These are phyloP conservation scores for Notodonta dromedarius DNA, from an alignment of 2,888 invertebrate species.

Conservation along the genomic window DNA sequence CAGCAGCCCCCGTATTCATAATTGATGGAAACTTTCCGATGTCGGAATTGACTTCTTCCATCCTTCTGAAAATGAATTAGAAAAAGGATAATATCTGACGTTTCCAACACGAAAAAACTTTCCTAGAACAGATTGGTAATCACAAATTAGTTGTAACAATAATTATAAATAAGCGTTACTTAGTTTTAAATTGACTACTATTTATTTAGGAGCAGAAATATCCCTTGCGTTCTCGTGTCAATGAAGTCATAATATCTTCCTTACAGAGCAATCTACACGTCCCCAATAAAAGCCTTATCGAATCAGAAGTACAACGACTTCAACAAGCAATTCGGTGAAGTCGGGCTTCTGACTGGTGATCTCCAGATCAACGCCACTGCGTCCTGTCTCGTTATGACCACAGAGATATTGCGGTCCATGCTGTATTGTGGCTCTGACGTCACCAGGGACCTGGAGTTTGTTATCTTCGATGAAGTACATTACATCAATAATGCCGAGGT, in stretches of 20 bases:
- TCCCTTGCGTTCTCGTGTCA: too few species aligned
- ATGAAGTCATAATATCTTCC: neutral
- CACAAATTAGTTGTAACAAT: too few species aligned
- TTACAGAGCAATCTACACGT: constrained; percentile 96
- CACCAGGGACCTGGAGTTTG: constrained; percentile 98
- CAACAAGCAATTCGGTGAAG: constrained; percentile 95
- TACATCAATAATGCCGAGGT: constrained; percentile 98
- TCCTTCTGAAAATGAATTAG: too few species aligned
- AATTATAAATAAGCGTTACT: too few species aligned
- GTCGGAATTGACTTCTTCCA: too few species aligned
- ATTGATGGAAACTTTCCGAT: too few species aligned
- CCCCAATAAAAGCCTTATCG: constrained; percentile 99
- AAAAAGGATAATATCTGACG: too few species aligned
- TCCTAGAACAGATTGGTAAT: too few species aligned
- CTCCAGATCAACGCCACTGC: constrained; percentile 97
- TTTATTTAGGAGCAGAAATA: too few species aligned
- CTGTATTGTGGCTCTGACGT: constrained; percentile 97
- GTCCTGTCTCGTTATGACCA: constrained; percentile 99
- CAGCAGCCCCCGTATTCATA: too few species aligned
- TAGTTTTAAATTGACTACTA: too few species aligned
- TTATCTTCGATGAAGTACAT: constrained; percentile 99
- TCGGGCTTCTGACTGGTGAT: constrained; percentile 97
- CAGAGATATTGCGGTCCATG: constrained; percentile 99
- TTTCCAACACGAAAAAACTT: too few species aligned
- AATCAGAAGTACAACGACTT: constrained; percentile 99